These are phyloP conservation scores for Thalassoma bifasciatum DNA, from an alignment of 2,113 vertebrate genomes.

Conservation along the genomic window DNA sequence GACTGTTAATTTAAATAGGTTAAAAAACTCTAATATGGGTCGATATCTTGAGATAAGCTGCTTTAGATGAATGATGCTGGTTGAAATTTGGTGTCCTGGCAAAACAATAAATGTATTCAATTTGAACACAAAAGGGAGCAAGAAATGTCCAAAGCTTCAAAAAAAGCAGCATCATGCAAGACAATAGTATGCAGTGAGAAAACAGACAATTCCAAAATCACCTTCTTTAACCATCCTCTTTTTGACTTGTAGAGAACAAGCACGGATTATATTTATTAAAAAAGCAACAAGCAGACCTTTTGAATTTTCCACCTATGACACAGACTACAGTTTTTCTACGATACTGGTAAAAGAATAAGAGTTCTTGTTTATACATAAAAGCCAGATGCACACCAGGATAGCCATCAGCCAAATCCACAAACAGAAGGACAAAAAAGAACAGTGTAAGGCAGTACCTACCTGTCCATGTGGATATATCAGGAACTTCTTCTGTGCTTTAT, in stretches of 20 bases:
- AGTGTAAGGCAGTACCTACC: constrained; percentile 68
- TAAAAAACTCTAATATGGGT: neutral
- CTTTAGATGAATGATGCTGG: neutral
- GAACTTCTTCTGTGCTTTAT: constrained; percentile 27
- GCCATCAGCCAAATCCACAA: neutral
- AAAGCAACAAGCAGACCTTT: neutral
- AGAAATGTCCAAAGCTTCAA: neutral
- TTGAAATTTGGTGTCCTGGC: neutral
- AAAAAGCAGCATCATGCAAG: neutral
- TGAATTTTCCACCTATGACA: neutral
- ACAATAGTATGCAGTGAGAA: neutral
- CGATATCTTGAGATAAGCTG: neutral
- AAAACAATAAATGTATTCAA: neutral
- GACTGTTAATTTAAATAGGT: neutral
- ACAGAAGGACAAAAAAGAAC: neutral
- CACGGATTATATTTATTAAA: neutral
- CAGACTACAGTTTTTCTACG: neutral
- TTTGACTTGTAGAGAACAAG: neutral
- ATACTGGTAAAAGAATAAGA: neutral
- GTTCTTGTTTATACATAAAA: neutral
- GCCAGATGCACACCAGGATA: neutral
- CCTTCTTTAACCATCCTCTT: neutral
- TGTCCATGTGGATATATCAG: constrained; percentile 56
- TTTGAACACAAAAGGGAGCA: neutral
- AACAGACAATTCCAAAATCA: too few species aligned